Percentiles rank a stretch among this genome's conserved stretches.
Evolutionary conservation across 2,888 invertebrate species (phyloP).

Genomic region (Pristionchus japonicus): DNA sequence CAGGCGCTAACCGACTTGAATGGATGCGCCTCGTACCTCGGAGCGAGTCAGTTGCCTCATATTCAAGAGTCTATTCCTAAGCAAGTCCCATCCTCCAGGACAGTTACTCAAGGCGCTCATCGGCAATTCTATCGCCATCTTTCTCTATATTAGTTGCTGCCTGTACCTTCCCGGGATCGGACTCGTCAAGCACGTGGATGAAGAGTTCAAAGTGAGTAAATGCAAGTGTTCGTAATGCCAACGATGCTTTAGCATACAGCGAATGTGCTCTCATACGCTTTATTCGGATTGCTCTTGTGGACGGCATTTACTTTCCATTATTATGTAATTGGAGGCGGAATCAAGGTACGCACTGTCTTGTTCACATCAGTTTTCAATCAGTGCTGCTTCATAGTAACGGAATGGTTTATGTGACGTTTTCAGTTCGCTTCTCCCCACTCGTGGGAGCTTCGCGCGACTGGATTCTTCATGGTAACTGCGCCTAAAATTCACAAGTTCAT

Average conservation of each 20-base stretch:
- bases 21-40: background rate
- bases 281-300: conserved; percentile 33
- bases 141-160: background rate
- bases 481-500: background rate
- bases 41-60: background rate
- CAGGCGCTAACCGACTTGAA: background rate
- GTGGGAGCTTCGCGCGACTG: conserved; percentile 28
- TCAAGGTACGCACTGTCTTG: too few species aligned
- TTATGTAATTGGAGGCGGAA: conserved; percentile 21
- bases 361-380: too few species aligned
- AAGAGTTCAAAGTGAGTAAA: background rate
- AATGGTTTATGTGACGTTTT: too few species aligned
- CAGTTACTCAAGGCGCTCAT: background rate
- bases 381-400: too few species aligned
- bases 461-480: background rate
- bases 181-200: conserved; percentile 12
- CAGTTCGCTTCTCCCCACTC: background rate
- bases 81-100: background rate
- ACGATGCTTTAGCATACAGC: background rate
- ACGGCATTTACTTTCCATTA: conserved; percentile 34
- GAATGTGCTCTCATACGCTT: background rate
- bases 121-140: background rate
- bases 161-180: background rate
- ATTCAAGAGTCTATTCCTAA: background rate
- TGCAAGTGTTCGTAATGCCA: too few species aligned